These are phyloP conservation scores for Sphecodes monilicornis DNA, from an alignment of 2,888 invertebrate species.

Conservation along the genomic window DNA sequence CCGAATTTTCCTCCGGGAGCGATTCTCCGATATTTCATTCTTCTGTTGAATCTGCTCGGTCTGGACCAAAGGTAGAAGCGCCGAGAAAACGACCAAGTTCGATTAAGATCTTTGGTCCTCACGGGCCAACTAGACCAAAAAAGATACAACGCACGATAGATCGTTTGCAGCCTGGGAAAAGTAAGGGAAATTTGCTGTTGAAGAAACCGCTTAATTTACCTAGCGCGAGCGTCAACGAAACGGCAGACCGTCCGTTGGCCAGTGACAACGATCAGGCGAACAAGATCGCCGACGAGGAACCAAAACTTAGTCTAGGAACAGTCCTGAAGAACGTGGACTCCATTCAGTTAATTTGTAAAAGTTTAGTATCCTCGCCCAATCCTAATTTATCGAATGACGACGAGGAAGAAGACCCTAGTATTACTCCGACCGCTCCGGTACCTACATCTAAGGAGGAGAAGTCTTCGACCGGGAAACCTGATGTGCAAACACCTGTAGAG, in stretches of 20 bases:
- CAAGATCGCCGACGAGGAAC: constrained; percentile 85
- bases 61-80: constrained; percentile 88
- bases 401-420: constrained; percentile 81
- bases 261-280: constrained; percentile 86
- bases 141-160: constrained; percentile 94
- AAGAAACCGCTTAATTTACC: constrained; percentile 87
- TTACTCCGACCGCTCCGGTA: constrained; percentile 69
- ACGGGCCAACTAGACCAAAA: constrained; percentile 80
- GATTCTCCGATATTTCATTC: constrained; percentile 87
- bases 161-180: constrained; percentile 93
- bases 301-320: constrained; percentile 93
- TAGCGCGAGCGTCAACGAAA: constrained; percentile 84
- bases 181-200: constrained; percentile 92
- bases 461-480: constrained; percentile 72
- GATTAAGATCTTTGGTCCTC: constrained; percentile 79
- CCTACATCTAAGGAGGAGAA: constrained; percentile 73
- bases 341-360: constrained; percentile 82
- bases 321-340: constrained; percentile 87
- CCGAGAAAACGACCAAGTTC: constrained; percentile 83
- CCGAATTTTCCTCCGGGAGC: constrained; percentile 91
- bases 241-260: constrained; percentile 85
- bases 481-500: constrained; percentile 69
- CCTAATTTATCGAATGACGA: constrained; percentile 82
- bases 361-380: constrained; percentile 81
- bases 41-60: constrained; percentile 86